A percentile compares a stretch with the other conserved stretches of the same genome.
These are phyloP conservation scores for Sitta carolinensis DNA, from an alignment of 2,797 vertebrate species.

Conservation along the genomic window DNA sequence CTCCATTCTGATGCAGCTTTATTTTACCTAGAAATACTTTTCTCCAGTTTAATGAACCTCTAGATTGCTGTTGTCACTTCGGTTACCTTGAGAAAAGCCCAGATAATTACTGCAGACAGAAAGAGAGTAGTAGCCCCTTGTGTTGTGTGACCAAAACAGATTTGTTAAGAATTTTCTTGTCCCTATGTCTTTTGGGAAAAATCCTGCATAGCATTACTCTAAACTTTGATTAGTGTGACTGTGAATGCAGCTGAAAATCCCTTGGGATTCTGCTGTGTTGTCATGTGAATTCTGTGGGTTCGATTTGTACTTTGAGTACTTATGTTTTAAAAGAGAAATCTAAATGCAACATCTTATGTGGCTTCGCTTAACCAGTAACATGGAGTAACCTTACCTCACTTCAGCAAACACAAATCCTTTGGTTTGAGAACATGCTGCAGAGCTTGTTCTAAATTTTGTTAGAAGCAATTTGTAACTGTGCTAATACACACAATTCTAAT, in stretches of 20 bases:
- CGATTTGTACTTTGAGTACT: not conserved
- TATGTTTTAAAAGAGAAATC: not conserved
- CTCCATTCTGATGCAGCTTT: not conserved
- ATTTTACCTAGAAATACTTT: not conserved
- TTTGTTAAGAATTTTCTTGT: not conserved
- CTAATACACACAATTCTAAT: not conserved
- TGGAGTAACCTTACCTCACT: not conserved
- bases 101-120: not conserved
- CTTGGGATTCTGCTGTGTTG: not conserved
- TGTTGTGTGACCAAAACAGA: not conserved
- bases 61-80: not conserved
- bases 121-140: not conserved
- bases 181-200: not conserved
- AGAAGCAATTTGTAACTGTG: not conserved
- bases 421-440: not conserved
- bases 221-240: not conserved
- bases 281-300: not conserved
- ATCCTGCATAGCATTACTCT: not conserved
- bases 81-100: not conserved
- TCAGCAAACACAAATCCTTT: not conserved
- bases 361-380: not conserved
- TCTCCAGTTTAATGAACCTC: not conserved
- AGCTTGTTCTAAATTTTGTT: conserved; percentile 1
- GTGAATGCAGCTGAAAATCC: not conserved
- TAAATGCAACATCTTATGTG: not conserved